Base-by-base conservation (phyloP, 2,888 invertebrate genomes). In the Epinotia ramella region DNA sequence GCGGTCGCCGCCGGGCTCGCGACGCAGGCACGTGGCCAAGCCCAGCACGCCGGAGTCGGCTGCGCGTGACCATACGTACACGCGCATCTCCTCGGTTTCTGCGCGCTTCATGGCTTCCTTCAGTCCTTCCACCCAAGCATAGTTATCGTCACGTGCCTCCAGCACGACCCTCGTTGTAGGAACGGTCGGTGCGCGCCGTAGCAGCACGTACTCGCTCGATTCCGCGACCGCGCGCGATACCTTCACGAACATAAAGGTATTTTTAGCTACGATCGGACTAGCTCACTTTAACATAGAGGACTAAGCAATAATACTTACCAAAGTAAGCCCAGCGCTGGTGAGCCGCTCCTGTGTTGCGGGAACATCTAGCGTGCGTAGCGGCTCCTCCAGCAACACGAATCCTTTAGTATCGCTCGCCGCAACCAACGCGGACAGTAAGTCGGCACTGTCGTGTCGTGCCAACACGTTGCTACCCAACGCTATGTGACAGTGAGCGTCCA, bases 41-140 rank as follows among this genome's bases (percentile, higher is more conserved):
- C 65, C 65, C 9, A 24, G 65, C 49, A 28, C 49, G n/a, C 65
- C 65, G 24, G 65, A 66, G 66, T 12, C n/a, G 24, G 66, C 33
- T 7, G 66, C 53, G 12, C 66, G 53, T 2, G 66, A 66, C 66
- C 66, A 56, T 18, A 28, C 53, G 12, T 96, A 95, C 73, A 97
- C 95, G 81, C 96, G 96, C 79, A 94, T 88, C 44, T 93, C 94
- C 77, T 95, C 95, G 40, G 89, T 87, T 84, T 96, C 96, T 69
- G 96, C 94, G 76, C 96, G 96, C 78, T 95, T 95, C 87, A 99
- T 86, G 0, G 97, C 96, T 1, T 95, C 95, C 88, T 98, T 98
- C 62, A 99, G 91, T 12, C 94, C 91, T 68, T 97, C 97, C 66
- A 99, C 96, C 99, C 99, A 99, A 2, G 88, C 88, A 89, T 96